Evolutionary conservation across 2,888 invertebrate genomes (phyloP), one percentile per base, ranked within the genome.

Genomic region (Euzophera pinguis): DNA sequence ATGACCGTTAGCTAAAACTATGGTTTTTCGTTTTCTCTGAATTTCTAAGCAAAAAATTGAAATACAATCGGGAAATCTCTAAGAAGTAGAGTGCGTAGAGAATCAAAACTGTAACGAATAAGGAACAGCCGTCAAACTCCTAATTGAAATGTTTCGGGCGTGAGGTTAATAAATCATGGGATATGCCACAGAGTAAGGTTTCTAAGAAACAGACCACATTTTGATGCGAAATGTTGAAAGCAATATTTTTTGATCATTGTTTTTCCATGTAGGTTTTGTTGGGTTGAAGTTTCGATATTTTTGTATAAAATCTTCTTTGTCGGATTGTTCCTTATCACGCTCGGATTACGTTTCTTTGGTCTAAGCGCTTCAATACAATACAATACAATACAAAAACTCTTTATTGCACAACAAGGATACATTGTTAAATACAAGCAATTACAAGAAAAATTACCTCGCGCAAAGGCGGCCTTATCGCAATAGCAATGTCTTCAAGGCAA

Each of bases 71-170:
- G 32, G 32, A 32, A 10, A 32, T 1, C 9, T 32, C 32, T 4
- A 9, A 9, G 5, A 9, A 10, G 8, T 2, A 32, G 5, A 7
- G 7, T 32, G 7, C 32, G 32, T 32, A 10, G 37, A 39, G 3
- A 39, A 39, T 39, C 1, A 9, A 16, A 39, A 39, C 39, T 16
- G 10, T 16, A 9, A 10, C 39, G 39, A 16, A 39, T 39, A 39
- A 13, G 39, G 39, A 39, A 39, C 16, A 39, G 75, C 80, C 73
- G 78, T 81, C 81, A 78, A 77, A 78, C 62, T 74, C 70, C 69
- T 81, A 81, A 81, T 80, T 81, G 81, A 81, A 81, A 78, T 70
- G 77, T 78, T 76, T 59, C 69, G 53, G 66, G 63, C 62, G 66
- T 57, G 67, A 62, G 54, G 59, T 65, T 68, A 76, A 81, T 81